phyloP scores from a whole-genome alignment of 2,797 vertebrate species.

The Dallia pectoralis region DNA sequence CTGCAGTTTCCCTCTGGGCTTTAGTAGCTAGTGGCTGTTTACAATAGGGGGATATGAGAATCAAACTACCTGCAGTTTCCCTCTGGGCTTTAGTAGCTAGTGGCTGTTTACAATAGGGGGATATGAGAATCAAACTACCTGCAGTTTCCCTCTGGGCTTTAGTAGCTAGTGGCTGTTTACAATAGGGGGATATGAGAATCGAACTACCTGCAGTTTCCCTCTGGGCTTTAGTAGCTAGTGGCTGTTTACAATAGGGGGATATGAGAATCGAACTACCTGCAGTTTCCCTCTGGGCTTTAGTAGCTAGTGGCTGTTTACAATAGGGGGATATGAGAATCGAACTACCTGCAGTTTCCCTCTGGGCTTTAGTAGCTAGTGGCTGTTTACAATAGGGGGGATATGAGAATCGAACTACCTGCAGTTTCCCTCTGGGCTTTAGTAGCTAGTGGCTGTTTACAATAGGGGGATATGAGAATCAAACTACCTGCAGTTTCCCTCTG shows the following conservation, averaged over 20 bases:
- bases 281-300: no score
- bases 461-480: slow-evolving; percentile 22
- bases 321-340: slow-evolving; percentile 19
- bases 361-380: slow-evolving; percentile 1
- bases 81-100: no score
- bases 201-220: slow-evolving; percentile 34
- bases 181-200: slow-evolving; percentile 19
- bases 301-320: neutral
- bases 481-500: slow-evolving; percentile 38
- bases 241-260: neutral
- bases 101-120: neutral
- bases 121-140: slow-evolving; percentile 32
- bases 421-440: no score
- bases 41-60: slow-evolving; percentile 18
- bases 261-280: slow-evolving; percentile 34
- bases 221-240: slow-evolving; percentile 1
- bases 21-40: neutral
- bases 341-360: slow-evolving; percentile 38
- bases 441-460: neutral
- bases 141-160: no score
- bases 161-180: neutral
- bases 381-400: neutral
- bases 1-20: no score
- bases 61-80: slow-evolving; percentile 33
- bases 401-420: slow-evolving; percentile 35